These are phyloP conservation scores for Mormyrus hasselquistii DNA, from an alignment of 2,797 vertebrate species.

Conservation along the genomic window DNA sequence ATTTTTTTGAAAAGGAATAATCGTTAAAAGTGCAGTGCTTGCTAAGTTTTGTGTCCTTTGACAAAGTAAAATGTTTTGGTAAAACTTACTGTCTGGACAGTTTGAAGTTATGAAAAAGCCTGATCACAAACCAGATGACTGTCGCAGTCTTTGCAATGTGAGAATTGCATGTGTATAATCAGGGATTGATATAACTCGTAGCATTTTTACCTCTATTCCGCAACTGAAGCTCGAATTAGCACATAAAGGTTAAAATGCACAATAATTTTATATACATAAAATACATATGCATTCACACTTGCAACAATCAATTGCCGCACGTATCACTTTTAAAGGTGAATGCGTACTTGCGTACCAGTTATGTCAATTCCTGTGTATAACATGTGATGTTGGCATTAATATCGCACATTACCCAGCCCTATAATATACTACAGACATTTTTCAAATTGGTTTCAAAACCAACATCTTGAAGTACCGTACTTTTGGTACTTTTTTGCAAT, in stretches of 20 bases:
- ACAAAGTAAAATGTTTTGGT: background rate
- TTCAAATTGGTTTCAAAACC: background rate
- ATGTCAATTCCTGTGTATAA: background rate
- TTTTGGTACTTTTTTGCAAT: background rate
- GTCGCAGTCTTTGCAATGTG: background rate
- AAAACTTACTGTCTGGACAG: background rate
- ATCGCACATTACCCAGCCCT: background rate
- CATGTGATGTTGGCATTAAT: background rate
- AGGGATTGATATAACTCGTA: background rate
- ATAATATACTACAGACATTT: background rate
- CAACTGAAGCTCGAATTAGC: background rate
- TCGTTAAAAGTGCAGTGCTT: background rate
- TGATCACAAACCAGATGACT: background rate
- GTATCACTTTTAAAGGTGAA: background rate
- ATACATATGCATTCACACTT: background rate
- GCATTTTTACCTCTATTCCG: background rate
- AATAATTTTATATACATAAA: background rate
- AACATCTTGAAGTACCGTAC: background rate
- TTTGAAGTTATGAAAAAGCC: background rate
- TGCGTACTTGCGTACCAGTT: background rate
- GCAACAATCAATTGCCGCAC: background rate
- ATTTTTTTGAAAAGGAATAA: background rate
- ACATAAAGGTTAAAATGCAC: background rate
- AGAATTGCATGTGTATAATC: background rate
- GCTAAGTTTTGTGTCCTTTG: background rate